These are phyloP conservation scores for Parascotia fuliginaria DNA, from an alignment of 2,888 invertebrate species.

Conservation along the genomic window DNA sequence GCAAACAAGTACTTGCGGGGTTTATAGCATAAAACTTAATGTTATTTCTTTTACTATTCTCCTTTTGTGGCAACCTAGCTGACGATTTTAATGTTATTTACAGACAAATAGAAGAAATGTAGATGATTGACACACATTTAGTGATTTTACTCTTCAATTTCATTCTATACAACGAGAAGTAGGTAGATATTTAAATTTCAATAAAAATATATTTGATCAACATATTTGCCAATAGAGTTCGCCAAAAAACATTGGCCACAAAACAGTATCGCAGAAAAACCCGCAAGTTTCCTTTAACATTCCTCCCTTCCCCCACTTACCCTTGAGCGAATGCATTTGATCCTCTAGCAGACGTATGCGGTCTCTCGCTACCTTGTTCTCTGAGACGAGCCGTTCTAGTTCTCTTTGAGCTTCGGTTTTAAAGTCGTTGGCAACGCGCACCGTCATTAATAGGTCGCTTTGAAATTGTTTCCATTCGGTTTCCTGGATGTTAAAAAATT, in stretches of 20 bases:
- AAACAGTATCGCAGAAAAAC: constrained; percentile 9
- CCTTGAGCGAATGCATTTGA: constrained; percentile 92
- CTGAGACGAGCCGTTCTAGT: constrained; percentile 91
- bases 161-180: too few relatives aligned
- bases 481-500: constrained; percentile 75
- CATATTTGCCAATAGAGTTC: too few relatives aligned
- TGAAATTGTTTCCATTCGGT: constrained; percentile 98
- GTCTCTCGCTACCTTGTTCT: constrained; percentile 93
- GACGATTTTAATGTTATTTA: too few relatives aligned
- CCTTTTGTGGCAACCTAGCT: too few relatives aligned
- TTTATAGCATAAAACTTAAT: constrained; percentile 9
- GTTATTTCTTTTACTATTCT: too few relatives aligned
- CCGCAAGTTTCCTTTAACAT: constrained; percentile 6
- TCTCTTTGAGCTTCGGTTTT: constrained; percentile 97
- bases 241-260: too few relatives aligned
- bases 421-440: constrained; percentile 97
- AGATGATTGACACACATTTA: too few relatives aligned
- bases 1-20: constrained; percentile 25
- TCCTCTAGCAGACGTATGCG: constrained; percentile 90
- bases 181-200: too few relatives aligned
- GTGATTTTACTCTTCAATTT: too few relatives aligned
- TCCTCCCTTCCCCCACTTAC: constrained; percentile 67
- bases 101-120: too few relatives aligned
- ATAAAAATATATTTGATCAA: too few relatives aligned
- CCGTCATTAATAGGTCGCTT: constrained; percentile 95